Percentiles rank a stretch among this genome's conserved stretches.
Evolutionary conservation across 1,140 invertebrate species (phyloP).

Genomic region (Pseudomyrmex pallidus): DNA sequence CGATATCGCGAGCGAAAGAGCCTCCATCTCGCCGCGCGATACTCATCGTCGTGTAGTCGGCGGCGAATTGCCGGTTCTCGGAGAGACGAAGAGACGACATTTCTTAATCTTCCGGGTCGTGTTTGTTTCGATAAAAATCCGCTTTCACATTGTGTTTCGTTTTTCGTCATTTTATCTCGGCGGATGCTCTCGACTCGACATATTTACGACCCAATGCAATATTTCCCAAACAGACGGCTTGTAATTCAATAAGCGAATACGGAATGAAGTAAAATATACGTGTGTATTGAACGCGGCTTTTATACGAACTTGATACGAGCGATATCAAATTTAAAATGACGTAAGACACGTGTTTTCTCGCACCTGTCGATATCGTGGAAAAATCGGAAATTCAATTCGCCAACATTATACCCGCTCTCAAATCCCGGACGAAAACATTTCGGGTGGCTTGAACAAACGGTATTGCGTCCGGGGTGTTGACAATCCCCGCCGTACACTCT

Average conservation of each 20-base stretch:
- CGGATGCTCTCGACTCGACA: too few species aligned
- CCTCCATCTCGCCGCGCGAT: not conserved
- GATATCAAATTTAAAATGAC: not conserved
- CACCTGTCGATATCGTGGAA: not conserved
- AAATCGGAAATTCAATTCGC: constrained; percentile 47
- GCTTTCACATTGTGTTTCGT: too few species aligned
- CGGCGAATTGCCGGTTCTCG: not conserved
- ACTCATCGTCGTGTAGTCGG: constrained; percentile 8
- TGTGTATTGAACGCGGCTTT: too few species aligned
- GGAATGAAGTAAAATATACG: too few species aligned
- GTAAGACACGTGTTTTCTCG: not conserved
- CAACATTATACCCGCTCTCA: constrained; percentile 33
- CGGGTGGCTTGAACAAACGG: constrained; percentile 25
- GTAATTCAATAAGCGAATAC: too few species aligned
- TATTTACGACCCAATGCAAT: too few species aligned
- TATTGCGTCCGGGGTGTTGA: constrained; percentile 40
- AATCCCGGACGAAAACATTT: constrained; percentile 46
- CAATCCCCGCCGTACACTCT: constrained; percentile 31
- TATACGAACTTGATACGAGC: too few species aligned
- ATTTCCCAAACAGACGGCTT: too few species aligned
- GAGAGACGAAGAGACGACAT: not conserved
- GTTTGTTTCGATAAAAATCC: constrained; percentile 4
- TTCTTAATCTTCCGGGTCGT: not conserved
- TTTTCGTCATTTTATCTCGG: too few species aligned
- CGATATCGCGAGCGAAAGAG: constrained; percentile 35